Base-by-base conservation (phyloP, 2,888 invertebrate species). In the Drosophila setosimentum region DNA sequence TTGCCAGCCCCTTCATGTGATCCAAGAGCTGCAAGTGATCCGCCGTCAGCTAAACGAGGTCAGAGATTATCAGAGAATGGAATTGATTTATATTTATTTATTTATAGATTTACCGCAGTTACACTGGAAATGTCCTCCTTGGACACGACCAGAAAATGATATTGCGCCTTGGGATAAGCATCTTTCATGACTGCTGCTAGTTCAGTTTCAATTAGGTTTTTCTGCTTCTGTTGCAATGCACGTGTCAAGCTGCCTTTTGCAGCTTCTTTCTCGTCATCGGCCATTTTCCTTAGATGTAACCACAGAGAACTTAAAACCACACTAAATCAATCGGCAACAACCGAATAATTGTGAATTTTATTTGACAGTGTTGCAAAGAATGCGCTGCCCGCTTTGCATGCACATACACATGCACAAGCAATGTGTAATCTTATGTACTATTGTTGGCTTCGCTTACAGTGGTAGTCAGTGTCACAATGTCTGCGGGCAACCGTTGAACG, bases 391-490 rank as follows among this genome's bases (percentile, higher is more conserved):
- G n/a, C n/a, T n/a, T n/a, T n/a, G n/a, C n/a, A n/a, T n/a, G n/a
- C n/a, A n/a, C n/a, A n/a, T n/a, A n/a, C n/a, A n/a, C n/a, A n/a
- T n/a, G n/a, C n/a, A n/a, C n/a, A n/a, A n/a, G n/a, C n/a, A n/a
- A n/a, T n/a, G n/a, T n/a, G n/a, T n/a, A n/a, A n/a, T n/a, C n/a
- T n/a, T n/a, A n/a, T n/a, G n/a, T n/a, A 1, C 32, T 35, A n/a
- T 27, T 29, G n/a, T 16, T 60, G 16, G 2, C 7, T n/a, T 27
- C 24, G 21, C 16, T 29, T 29, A 32, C 29, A 13, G 32, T 4
- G 4, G n/a, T 21, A 45, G 21, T 4, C 33, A 57, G 48, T 89
- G 90, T 10, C 62, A 95, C 94, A 48, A 94, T 88, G 48, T 94
- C 94, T 54, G 92, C 91, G 33, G 80, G 64, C 29, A 85, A 68